Evolutionary conservation across 2,113 vertebrate genomes (phyloP), one percentile per base, ranked within the genome.

Genomic region (Capra hircus): DNA sequence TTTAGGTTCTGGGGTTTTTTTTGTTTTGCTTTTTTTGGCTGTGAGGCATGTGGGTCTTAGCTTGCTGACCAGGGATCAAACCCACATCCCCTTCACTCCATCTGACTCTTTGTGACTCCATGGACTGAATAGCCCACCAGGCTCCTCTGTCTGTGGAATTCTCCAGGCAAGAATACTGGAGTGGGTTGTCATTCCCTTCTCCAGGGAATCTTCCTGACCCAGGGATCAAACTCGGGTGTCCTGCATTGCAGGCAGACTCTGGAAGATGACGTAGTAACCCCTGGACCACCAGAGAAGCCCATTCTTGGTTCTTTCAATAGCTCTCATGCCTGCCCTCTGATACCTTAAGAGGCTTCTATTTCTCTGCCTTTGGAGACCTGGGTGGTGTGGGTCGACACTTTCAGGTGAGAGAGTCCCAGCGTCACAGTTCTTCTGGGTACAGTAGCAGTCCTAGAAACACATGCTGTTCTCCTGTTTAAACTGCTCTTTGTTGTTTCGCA

Each of bases 311-410:
- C 16, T 43, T 83, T 50, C 55, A 36, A 8, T 11, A 45, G 17
- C 19, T 89, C n/a, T 78, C 7, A 50, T 45, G 52, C n/a, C 9
- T 83, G 6, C 21, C 21, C 6, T 55, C 13, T 48, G n/a, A 60
- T 12, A 40, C 13, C 1, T 13, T 33, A 15, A 23, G 4, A 11
- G 10, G 1, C 9, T 57, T 91, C 23, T 23, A 0, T 48, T 64
- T 64, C 33, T 45, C 21, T n/a, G 23, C 23, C 36, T 6, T 30
- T 5, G 1, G 15, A 78, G 30, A 33, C n/a, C 25, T 43, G 2
- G 27, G 8, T 14, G 12, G 50, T 4, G 10, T 62, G 33, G 3
- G 3, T 12, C 11, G 55, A n/a, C 8, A 13, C 27, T 2, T 13
- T 8, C 25, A 67, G 7, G 5, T 30, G 33, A 33, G 59, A n/a